Evolutionary conservation across 2,113 vertebrate genomes (phyloP), one percentile per base, ranked within the genome.

Genomic region (Corythornis vintsioides): DNA sequence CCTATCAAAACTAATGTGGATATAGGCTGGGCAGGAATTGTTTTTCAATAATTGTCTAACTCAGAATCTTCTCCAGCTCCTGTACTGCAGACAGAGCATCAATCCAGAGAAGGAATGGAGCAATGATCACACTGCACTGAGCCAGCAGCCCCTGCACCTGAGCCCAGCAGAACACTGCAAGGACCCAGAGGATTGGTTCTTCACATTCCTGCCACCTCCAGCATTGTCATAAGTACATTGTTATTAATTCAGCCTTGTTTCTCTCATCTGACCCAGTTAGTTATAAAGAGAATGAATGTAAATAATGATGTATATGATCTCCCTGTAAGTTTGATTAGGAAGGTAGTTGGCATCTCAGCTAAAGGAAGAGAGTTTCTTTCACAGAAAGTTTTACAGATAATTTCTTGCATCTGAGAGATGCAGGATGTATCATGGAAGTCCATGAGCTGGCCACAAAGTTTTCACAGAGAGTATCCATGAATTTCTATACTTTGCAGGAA

Each of bases 61-160:
- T 45, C 43, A 35, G 47, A 25, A 69, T 45, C 48, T 55, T 59
- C 26, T 12, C 43, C 52, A 31, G 43, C 31, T 82, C 28, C 31
- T 40, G 29, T 15, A 7, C 3, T 25, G 66, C 43, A 75, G 24
- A 22, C 6, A 13, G 5, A 7, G 3, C 19, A 3, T 1, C 11
- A 57, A 9, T 33, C 11, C 2, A 15, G 71, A 11, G 47, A 38
- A 73, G 31, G 45, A 64, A 76, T 0, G 7, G 55, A 72, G 40
- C 10, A 33, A 15, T 11, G 61, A 40, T 13, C 16, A 18, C 14
- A 8, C 18, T 6, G 7, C 48, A 5, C 3, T 0, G 6, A 78
- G 42, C 11, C 73, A 40, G 61, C 48, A 74, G 15, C 15, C 42
- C 29, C 15, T 14, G 12, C 8, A 11, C 21, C 18, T 5, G 19